Conservation (phyloP, 2,888 invertebrate genomes). For the Zonitis immaculata region DNA sequence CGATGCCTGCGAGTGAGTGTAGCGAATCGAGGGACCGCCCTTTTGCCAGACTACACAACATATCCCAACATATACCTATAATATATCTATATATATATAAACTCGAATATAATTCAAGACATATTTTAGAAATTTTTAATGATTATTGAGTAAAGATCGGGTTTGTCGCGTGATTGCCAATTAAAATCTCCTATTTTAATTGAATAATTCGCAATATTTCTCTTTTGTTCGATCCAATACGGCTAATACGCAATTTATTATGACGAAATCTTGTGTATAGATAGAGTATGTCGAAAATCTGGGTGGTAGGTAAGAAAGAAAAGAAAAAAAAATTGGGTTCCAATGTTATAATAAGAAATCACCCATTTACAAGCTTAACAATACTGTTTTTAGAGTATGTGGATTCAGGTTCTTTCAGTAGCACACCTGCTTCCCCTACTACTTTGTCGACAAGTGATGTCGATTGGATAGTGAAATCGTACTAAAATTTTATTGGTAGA, state of each 20-base stretch:
- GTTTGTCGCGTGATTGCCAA: not conserved
- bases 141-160: no score
- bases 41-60: not conserved
- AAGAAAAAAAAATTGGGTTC: not conserved
- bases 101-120: no score
- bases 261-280: conserved; percentile 3
- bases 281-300: conserved; percentile 3
- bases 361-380: conserved; percentile 15
- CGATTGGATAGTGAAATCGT: conserved; percentile 35
- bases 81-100: no score
- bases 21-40: not conserved
- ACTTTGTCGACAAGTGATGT: conserved; percentile 12
- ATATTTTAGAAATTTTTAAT: no score
- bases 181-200: not conserved
- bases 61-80: no score
- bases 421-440: conserved; percentile 46
- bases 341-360: conserved; percentile 9
- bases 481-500: conserved; percentile 38
- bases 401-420: conserved; percentile 29
- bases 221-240: not conserved
- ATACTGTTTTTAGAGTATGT: conserved; percentile 21
- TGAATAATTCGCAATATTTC: not conserved
- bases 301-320: conserved; percentile 2
- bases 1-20: no score
- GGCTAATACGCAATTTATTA: not conserved